These are phyloP conservation scores for Disparrhopalites patrizii DNA, from an alignment of 2,888 invertebrate genomes.

Conservation along the genomic window DNA sequence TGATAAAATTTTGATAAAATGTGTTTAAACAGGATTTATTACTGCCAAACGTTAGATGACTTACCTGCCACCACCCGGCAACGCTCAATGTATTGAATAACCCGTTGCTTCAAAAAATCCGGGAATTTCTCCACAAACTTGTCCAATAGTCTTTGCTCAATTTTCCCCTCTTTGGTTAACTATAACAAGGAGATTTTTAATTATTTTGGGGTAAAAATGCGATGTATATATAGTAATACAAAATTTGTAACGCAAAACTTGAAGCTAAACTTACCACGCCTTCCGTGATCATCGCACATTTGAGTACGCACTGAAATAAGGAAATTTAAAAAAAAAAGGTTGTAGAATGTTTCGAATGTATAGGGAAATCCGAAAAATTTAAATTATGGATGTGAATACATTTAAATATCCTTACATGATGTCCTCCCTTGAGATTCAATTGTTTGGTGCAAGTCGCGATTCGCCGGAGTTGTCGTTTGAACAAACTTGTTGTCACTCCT, in stretches of 20 bases:
- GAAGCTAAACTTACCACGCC: slow-evolving; percentile 26
- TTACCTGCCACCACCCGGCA: slow-evolving; percentile 19
- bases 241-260: too few species aligned
- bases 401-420: slow-evolving; percentile 25
- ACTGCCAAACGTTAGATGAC: neutral
- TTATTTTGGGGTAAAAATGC: too few species aligned
- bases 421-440: slow-evolving; percentile 13
- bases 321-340: neutral
- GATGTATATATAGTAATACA: too few species aligned
- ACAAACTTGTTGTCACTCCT: slow-evolving; percentile 13
- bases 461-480: slow-evolving; percentile 18
- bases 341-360: too few species aligned
- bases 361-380: too few species aligned
- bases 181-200: neutral
- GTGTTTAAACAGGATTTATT: neutral
- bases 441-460: slow-evolving; percentile 7
- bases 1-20: neutral
- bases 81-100: slow-evolving; percentile 5
- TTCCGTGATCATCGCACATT: slow-evolving; percentile 23
- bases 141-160: slow-evolving; percentile 19
- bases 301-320: slow-evolving; percentile 26
- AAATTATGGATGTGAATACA: too few species aligned
- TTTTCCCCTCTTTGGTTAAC: slow-evolving; percentile 18
- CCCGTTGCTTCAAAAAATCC: slow-evolving; percentile 16
- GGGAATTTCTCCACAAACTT: slow-evolving; percentile 21